Conservation (phyloP, 1,140 invertebrate genomes). For the Schmidtea mediterranea region DNA sequence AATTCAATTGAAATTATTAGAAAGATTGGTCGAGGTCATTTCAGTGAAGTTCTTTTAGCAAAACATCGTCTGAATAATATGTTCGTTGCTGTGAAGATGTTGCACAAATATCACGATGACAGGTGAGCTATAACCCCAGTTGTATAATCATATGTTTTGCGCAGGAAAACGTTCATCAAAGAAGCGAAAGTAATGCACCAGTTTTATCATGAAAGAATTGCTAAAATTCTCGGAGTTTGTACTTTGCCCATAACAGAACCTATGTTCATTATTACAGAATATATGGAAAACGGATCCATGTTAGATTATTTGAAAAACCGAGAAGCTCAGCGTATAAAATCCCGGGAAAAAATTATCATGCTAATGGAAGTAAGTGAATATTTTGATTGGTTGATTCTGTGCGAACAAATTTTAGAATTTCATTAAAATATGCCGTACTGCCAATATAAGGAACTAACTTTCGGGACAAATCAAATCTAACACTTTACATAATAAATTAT, state of each 20-base stretch:
- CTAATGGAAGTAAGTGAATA: no score
- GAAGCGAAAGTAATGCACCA: constrained; percentile 99
- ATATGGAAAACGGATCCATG: constrained; percentile 86
- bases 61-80: constrained; percentile 57
- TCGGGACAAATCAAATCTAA: no score
- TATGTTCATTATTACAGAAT: constrained; percentile 94
- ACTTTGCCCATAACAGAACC: constrained; percentile 77
- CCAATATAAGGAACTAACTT: no score
- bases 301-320: constrained; percentile 42
- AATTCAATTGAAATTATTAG: constrained; percentile 37
- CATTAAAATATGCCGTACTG: no score
- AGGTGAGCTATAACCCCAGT: no score
- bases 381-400: no score
- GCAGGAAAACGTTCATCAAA: constrained; percentile 60
- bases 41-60: constrained; percentile 51
- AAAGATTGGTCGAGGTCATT: constrained; percentile 72
- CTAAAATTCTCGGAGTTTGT: constrained; percentile 89
- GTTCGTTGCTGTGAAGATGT: constrained; percentile 79
- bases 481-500: no score
- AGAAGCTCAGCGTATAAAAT: constrained; percentile 35
- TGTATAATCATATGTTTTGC: no score
- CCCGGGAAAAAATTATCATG: no score
- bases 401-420: no score
- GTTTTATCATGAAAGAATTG: constrained; percentile 65
- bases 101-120: no score